Evolutionary conservation across 2,797 vertebrate species (phyloP), one percentile per base, ranked within the genome.

Genomic region (Anolis apletophallus): DNA sequence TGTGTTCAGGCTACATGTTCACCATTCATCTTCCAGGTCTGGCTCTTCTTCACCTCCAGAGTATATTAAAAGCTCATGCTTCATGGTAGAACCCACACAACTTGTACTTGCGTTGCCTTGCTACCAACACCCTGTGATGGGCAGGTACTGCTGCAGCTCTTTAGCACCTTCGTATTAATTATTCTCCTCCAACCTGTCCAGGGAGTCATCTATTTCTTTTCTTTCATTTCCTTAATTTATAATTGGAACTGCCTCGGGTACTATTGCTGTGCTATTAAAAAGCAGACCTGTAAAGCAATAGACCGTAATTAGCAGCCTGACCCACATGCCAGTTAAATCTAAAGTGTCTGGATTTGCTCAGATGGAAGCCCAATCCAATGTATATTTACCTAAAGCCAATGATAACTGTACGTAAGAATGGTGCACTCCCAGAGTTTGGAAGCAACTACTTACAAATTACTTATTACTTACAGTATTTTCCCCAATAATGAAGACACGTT

Each of bases 121-220:
- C 77, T 32, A 17, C n/a, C 59, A 50, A 19, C 21, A 32, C 34
- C 36, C 34, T 32, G 8, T 54, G 73, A 81, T 29, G 16, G 72
- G 26, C 61, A 77, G 54, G 36, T 81, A 46, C 29, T 84, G n/a
- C 36, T 52, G 26, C 40, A 76, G 76, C 36, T 69, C 12, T 69
- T 84, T 87, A 80, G 54, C 81, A 81, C 40, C 32, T 78, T 81
- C 67, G 52, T 46, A 52, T 69, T 76, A 76, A 61, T 84, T 29
- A 32, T 72, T 8, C 46, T 57, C 71, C 50, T 86, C 36, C 46
- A 87, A 11, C 26, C 23, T 76, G 67, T 67, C 55, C 32, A 55
- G 55, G 81, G 55, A 78, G 40, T 74, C n/a, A 55, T 85, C 52
- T 59, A 0, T 52, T 36, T 52, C 5, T 12, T 29, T 69, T 68